Conservation (phyloP, 2,797 vertebrate species). For the Siniperca obscura region DNA sequence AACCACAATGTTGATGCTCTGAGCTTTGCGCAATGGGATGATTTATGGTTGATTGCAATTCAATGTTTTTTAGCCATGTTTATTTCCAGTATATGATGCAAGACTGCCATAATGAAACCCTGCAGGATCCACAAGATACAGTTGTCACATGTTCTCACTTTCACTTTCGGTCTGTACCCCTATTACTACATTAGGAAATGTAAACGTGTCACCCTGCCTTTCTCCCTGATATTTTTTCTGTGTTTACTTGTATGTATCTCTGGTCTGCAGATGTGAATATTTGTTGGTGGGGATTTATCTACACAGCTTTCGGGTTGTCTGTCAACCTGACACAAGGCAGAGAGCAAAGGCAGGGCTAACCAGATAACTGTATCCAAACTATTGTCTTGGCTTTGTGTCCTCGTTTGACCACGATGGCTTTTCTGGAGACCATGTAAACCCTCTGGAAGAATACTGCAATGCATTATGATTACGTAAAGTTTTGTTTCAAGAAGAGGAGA, state of each 20-base stretch:
- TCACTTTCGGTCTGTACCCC: slow-evolving; percentile 55
- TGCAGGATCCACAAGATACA: slow-evolving; percentile 28
- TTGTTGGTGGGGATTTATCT: slow-evolving; percentile 35
- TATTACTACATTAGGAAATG: slow-evolving; percentile 66
- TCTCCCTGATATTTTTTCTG: slow-evolving; percentile 29
- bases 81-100: slow-evolving; percentile 56
- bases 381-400: slow-evolving; percentile 27
- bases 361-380: slow-evolving; percentile 33
- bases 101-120: slow-evolving; percentile 54
- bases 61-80: slow-evolving; percentile 44
- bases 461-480: slow-evolving; percentile 14
- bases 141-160: slow-evolving; percentile 57
- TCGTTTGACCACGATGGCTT: slow-evolving; percentile 31
- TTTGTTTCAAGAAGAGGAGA: slow-evolving; percentile 22
- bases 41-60: slow-evolving; percentile 50
- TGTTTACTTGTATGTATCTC: slow-evolving; percentile 53
- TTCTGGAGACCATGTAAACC: slow-evolving; percentile 14
- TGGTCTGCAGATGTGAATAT: slow-evolving; percentile 74
- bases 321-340: slow-evolving; percentile 38
- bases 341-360: slow-evolving; percentile 28
- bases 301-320: slow-evolving; percentile 23
- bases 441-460: background rate
- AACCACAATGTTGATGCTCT: slow-evolving; percentile 44
- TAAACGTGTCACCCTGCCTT: slow-evolving; percentile 58
- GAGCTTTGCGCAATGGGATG: slow-evolving; percentile 36